A percentile compares a stretch with the other conserved stretches of the same genome.
Evolutionary conservation across 1,140 invertebrate species (phyloP).

Genomic region (Drosophila micromelanica): DNA sequence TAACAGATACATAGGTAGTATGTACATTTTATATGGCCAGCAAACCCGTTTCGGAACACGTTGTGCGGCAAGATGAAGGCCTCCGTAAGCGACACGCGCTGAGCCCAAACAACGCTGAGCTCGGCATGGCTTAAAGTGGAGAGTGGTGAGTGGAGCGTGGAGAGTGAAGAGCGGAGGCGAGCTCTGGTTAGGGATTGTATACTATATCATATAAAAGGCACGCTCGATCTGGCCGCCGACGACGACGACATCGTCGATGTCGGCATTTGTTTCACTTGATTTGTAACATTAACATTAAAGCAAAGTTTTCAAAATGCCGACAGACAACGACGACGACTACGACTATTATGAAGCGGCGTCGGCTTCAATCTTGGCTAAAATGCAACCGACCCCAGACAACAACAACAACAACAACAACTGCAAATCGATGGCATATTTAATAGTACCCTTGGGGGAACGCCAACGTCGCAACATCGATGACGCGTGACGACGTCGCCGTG

Average conservation of each 20-base stretch:
- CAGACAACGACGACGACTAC: slow-evolving; percentile 14
- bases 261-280: slow-evolving; percentile 79
- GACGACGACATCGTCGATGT: slow-evolving; percentile 38
- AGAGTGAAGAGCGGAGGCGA: slow-evolving; percentile 8
- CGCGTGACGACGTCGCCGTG: slow-evolving; percentile 50
- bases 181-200: slow-evolving; percentile 43
- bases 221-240: slow-evolving; percentile 66
- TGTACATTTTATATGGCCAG: slow-evolving; percentile 52
- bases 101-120: slow-evolving; percentile 34
- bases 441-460: slow-evolving; percentile 13
- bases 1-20: slow-evolving; percentile 21
- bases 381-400: slow-evolving; percentile 25
- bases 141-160: neutral
- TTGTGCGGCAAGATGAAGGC: slow-evolving; percentile 77
- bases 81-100: slow-evolving; percentile 70
- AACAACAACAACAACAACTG: slow-evolving; percentile 1
- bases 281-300: slow-evolving; percentile 79
- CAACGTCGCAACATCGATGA: slow-evolving; percentile 30
- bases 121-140: neutral
- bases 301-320: slow-evolving; percentile 71
- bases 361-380: slow-evolving; percentile 50
- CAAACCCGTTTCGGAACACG: slow-evolving; percentile 74
- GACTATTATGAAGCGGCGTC: slow-evolving; percentile 17
- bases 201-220: slow-evolving; percentile 76
- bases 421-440: slow-evolving; percentile 13